These are phyloP conservation scores for Tachycineta bicolor DNA, from an alignment of 2,113 vertebrate genomes.

Conservation along the genomic window DNA sequence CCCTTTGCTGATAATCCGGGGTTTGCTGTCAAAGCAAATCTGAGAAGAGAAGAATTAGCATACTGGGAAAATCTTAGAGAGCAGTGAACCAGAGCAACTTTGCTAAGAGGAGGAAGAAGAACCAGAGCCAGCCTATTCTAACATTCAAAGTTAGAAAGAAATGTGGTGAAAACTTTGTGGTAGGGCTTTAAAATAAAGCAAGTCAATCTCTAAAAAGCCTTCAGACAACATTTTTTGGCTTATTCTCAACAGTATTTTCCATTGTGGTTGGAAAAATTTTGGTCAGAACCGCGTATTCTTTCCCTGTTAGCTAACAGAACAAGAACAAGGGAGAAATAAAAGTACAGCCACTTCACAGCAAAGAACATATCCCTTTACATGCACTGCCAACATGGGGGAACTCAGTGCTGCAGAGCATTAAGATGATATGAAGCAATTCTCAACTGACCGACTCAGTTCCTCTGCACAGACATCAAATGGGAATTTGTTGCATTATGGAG, in stretches of 20 bases:
- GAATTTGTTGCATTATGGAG: not conserved
- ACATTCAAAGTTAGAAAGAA: slow-evolving; percentile 21
- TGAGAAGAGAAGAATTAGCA: slow-evolving; percentile 64
- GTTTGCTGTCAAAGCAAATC: slow-evolving; percentile 93
- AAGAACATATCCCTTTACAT: not conserved
- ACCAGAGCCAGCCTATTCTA: slow-evolving; percentile 26
- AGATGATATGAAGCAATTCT: not conserved
- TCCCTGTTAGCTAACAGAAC: not conserved
- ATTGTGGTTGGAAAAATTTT: slow-evolving; percentile 50
- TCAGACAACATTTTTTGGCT: not conserved
- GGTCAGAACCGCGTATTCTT: slow-evolving; percentile 30
- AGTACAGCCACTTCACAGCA: not conserved
- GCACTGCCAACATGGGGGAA: not conserved
- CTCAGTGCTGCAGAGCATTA: not conserved
- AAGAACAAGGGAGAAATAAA: slow-evolving; percentile 10
- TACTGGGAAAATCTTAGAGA: slow-evolving; percentile 46
- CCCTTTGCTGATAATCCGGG: slow-evolving; percentile 91
- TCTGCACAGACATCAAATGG: not conserved
- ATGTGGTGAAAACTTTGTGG: slow-evolving; percentile 28
- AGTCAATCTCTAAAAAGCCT: slow-evolving; percentile 14
- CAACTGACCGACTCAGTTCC: not conserved
- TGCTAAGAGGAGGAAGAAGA: not conserved
- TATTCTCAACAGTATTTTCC: slow-evolving; percentile 29
- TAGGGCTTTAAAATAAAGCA: slow-evolving; percentile 42
- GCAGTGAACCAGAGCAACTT: slow-evolving; percentile 17